Base-by-base conservation (phyloP, 2,888 invertebrate species). In the Eupelmus urozonus region DNA sequence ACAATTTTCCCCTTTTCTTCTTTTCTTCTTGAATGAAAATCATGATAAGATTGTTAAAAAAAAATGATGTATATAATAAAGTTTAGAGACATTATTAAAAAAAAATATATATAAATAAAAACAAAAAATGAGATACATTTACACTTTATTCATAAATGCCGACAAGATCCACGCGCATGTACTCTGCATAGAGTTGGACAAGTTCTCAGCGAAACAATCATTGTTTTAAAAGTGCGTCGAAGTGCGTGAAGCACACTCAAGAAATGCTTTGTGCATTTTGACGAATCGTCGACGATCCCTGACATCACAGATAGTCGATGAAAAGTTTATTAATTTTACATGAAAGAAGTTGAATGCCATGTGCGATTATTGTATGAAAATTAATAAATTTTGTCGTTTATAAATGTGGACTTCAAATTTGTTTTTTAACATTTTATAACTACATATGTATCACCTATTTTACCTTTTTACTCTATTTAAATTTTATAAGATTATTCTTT, bases 341-440 rank as follows among this genome's bases (percentile, higher is more conserved):
- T 53, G 57, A 79, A 51, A 79, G 51, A 69, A 29, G 65, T 66
- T 66, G 75, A 71, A 75, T 75, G 71, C 70, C 57, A 55, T 69
- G 71, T 75, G 66, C 71, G 45, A 79, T 66, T 65, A 75, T 79
- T 78, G 67, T 79, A 79, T 66, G 53, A 70, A 66, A 71, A 79
- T 75, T 70, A 75, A 75, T 79, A 74, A 75, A 79, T 71, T 75
- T 71, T 79, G 69, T 75, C 75, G 71, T 76, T 76, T 79, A 71
- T 79, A 75, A 70, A 70, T 73, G 55, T 25, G 72, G 67, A 55
- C 13, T 70, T n/a, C 11, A 11, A 23, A 49, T 5, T 69, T 62
- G 18, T 70, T 70, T 57, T 74, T 42, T 1, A 11, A 51, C 7
- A 55, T 18, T 60, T 27, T 59, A n/a, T n/a, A n/a, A n/a, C n/a